Conservation (phyloP, 1,140 invertebrate genomes). For the Sipha flava region DNA sequence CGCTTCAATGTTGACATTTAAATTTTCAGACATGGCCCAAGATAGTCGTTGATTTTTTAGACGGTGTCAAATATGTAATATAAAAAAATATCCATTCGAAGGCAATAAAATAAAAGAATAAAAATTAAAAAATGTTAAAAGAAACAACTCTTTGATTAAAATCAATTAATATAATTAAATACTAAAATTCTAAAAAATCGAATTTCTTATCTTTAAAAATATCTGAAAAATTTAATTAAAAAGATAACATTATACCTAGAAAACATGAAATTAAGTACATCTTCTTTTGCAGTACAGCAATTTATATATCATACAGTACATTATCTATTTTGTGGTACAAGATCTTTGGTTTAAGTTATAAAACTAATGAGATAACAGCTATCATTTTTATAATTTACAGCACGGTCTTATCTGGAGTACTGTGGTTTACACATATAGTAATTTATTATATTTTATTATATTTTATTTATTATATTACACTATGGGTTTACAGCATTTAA, state of each 20-base stretch:
- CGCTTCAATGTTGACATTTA: neutral
- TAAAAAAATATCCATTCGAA: neutral
- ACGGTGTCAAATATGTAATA: neutral
- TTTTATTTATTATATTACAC: no score
- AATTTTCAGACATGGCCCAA: neutral
- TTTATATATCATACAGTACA: no score
- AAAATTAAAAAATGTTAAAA: neutral
- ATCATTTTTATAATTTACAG: no score
- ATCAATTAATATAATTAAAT: neutral
- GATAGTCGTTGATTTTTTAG: neutral
- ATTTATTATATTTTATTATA: no score
- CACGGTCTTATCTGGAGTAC: no score
- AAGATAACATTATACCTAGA: no score
- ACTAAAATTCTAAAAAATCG: neutral
- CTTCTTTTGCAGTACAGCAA: neutral
- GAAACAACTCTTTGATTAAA: neutral
- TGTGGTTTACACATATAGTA: no score
- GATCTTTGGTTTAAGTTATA: no score
- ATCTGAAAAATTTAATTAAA: neutral
- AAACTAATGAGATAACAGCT: no score
- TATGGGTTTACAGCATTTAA: no score
- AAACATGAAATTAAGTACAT: neutral
- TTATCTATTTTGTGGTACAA: no score
- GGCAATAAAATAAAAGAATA: no score
- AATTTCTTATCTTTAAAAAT: neutral